Evolutionary conservation across 2,113 vertebrate genomes (phyloP).

Genomic region (Scopus umbretta): DNA sequence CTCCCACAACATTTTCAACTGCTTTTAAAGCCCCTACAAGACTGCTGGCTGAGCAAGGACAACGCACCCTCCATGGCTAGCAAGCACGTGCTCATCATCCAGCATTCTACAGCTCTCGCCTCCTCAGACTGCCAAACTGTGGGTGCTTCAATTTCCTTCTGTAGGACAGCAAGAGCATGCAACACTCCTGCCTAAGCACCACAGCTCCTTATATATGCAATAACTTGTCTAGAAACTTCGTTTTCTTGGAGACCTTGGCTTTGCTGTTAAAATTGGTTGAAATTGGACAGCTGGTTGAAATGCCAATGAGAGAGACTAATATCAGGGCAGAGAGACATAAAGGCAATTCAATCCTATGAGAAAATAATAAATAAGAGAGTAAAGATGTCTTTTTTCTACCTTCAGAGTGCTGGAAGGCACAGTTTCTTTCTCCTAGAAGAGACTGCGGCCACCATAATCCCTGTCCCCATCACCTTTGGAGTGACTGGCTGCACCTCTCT

Average conservation of each 20-base stretch:
- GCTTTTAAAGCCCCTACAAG: background rate
- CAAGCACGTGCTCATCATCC: background rate
- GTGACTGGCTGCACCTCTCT: background rate
- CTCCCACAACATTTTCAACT: background rate
- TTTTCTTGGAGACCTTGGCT: background rate
- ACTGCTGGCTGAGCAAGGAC: background rate
- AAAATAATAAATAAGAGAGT: background rate
- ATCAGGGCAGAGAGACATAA: background rate
- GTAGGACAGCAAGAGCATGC: background rate
- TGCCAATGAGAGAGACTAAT: background rate
- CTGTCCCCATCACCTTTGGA: background rate
- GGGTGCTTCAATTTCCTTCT: background rate
- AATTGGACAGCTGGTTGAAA: background rate
- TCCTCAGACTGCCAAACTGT: background rate
- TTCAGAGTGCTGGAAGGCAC: background rate
- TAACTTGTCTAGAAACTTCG: background rate
- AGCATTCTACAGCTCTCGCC: rapidly evolving
- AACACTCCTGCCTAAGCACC: background rate
- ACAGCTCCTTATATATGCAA: background rate
- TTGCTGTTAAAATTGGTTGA: background rate
- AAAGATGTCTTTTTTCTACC: background rate
- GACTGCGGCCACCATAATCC: background rate
- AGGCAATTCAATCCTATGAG: background rate
- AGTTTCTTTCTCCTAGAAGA: background rate
- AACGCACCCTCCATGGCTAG: background rate